A percentile compares a stretch with the other conserved stretches of the same genome.
Conservation (phyloP, 1,140 invertebrate species). For the Pseudomyrmex concolor region DNA sequence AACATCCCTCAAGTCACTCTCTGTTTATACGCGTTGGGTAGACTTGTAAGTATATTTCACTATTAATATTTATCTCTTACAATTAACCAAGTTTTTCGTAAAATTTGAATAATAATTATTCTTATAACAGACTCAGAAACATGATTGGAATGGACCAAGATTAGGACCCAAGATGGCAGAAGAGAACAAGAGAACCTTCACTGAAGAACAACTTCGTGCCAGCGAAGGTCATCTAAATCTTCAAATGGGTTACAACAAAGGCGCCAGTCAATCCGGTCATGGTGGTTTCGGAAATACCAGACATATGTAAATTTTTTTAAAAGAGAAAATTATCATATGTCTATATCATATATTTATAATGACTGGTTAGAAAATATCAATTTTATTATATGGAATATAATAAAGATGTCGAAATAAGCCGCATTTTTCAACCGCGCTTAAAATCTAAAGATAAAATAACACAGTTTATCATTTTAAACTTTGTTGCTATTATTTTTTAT, state of each 20-base stretch:
- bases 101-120: conserved; percentile 38
- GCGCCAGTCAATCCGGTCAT: conserved; percentile 93
- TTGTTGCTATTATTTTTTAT: neutral
- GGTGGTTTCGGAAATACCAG: conserved; percentile 98
- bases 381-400: neutral
- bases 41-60: conserved; percentile 90
- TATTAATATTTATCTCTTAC: conserved; percentile 22
- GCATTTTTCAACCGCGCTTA: conserved; percentile 35
- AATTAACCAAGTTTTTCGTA: neutral
- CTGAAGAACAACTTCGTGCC: conserved; percentile 96
- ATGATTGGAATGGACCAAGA: conserved; percentile 94
- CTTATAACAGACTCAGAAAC: conserved; percentile 93
- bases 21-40: conserved; percentile 94
- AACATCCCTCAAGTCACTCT: conserved; percentile 98
- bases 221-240: conserved; percentile 96
- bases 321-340: conserved; percentile 16
- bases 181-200: conserved; percentile 96
- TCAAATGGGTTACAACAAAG: conserved; percentile 99
- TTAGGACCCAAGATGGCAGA: conserved; percentile 98
- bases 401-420: conserved; percentile 27
- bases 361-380: conserved; percentile 14
- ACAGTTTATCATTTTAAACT: neutral
- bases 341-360: neutral
- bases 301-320: conserved; percentile 90
- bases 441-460: conserved; percentile 1